A percentile compares a stretch with the other conserved stretches of the same genome.
Evolutionary conservation across 2,888 invertebrate species (phyloP).

Genomic region (Cataglyphis livida): DNA sequence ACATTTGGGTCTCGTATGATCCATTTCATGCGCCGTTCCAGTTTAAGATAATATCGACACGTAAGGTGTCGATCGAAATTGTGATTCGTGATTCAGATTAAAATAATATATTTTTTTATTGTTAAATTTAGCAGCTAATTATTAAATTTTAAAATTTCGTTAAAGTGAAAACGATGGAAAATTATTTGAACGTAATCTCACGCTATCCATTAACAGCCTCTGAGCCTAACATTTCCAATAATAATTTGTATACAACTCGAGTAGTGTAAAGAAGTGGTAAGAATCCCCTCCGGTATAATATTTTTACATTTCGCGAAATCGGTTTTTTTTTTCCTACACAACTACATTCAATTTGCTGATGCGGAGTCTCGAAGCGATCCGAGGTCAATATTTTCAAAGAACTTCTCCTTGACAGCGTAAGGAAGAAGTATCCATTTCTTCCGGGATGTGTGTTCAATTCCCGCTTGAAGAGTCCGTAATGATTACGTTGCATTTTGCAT

Average conservation of each 20-base stretch:
- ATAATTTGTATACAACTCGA: constrained; percentile 9
- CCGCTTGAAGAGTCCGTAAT: constrained; percentile 33
- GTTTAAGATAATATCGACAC: neutral
- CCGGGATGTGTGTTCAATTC: constrained; percentile 36
- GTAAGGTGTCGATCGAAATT: neutral
- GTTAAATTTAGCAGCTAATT: neutral
- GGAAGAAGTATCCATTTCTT: constrained; percentile 38
- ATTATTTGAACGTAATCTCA: neutral
- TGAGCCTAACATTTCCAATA: constrained; percentile 20
- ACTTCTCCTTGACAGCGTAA: constrained; percentile 21
- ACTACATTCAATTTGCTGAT: constrained; percentile 36
- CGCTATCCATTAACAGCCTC: too few relatives aligned
- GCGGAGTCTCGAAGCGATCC: constrained; percentile 31
- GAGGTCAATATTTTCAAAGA: constrained; percentile 52
- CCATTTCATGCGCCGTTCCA: neutral
- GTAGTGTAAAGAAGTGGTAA: constrained; percentile 6
- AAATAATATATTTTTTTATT: neutral
- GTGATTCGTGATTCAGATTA: neutral
- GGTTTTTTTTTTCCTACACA: constrained; percentile 22
- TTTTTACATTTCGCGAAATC: constrained; percentile 32
- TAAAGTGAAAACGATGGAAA: neutral
- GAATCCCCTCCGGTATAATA: neutral
- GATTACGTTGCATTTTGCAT: constrained; percentile 48
- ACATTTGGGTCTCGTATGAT: neutral
- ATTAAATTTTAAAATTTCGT: neutral